Base-by-base conservation (phyloP, 2,797 vertebrate genomes). In the Galago senegalensis region DNA sequence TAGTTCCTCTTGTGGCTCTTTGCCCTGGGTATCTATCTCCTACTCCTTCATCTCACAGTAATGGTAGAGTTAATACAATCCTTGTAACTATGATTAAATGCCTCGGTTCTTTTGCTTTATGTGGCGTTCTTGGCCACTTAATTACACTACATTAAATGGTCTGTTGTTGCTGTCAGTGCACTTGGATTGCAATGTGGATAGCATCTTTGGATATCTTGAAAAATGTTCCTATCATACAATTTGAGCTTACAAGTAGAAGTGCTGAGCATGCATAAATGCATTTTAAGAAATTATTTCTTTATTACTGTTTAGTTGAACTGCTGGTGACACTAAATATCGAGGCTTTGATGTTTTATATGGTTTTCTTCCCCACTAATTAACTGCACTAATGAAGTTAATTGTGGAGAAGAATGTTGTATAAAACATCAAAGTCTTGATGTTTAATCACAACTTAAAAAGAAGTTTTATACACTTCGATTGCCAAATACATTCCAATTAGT, bases 371-470 rank as follows among this genome's bases (percentile, higher is more conserved):
- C 96, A 97, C 87, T 98, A 98, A 98, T 98, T 98, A 99, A 98
- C 97, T 98, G 65, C 87, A 98, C 81, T 98, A 98, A 80, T 97
- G 95, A 82, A 98, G 97, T 98, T 98, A 98, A 98, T 98, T 98
- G 98, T 89, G 98, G 93, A 86, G 96, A 96, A 98, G 98, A 98
- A 98, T 98, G 49, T 92, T 73, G 4, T 98, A 97, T 98, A 98
- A 98, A 98, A 98, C 98, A 98, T 98, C 98, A 98, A 98, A 98
- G 98, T 98, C 97, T 96, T 65, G 83, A 96, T 98, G 98, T 97
- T 98, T 98, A 98, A 98, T 98, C 97, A 97, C 97, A 96, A 96
- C 98, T 98, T 98, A 93, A 98, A 96, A 98, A 98, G 97, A 98
- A 98, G 97, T 97, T 97, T 97, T 97, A 96, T 70, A 93, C 0